Base-by-base conservation (phyloP, 2,113 vertebrate genomes). In the Ramphastos sulfuratus region DNA sequence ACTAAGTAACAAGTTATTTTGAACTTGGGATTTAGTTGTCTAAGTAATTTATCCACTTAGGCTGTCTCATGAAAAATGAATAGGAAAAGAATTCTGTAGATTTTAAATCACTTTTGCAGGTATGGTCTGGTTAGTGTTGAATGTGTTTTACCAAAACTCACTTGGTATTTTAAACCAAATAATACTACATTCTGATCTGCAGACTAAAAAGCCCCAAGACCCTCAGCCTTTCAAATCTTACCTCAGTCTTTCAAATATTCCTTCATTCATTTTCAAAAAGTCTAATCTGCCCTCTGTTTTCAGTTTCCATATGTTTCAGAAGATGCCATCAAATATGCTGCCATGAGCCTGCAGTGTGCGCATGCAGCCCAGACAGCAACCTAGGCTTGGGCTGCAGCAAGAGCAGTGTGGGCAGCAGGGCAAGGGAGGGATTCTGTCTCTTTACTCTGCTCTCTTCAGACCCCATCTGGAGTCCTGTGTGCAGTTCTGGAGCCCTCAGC, bases 1-100 rank as follows among this genome's bases (percentile, higher is more conserved):
- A 96, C 82, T 77, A 87, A 91, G 89, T 94, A 94, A 93, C 87
- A 95, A 82, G 84, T 94, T 85, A 93, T 89, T 89, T 89, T 83
- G 48, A 69, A 82, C 10, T 52, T 52, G 50, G 50, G 50, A 52
- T 52, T 52, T 52, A 52, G 50, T 52, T 52, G 50, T 91, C 87
- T 91, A 77, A 90, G 85, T 85, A 93, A 94, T 96, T 93, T 77
- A 95, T 87, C 72, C 54, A 94, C 82, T 93, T 94, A 81, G 37
- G 28, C 71, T 89, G 89, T 71, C 80, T 94, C 72, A 71, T 82
- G 69, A 82, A 96, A 94, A 94, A 87, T 92, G 46, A 93, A 93
- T 69, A 42, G 71, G 0, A 44, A 58, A 76, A 90, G 83, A 44
- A 59, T 89, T 74, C 10, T 21, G 12, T 2, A 88, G 73, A 71